These are phyloP conservation scores for Saturnia pavonia DNA, from an alignment of 2,888 invertebrate species.

Conservation along the genomic window DNA sequence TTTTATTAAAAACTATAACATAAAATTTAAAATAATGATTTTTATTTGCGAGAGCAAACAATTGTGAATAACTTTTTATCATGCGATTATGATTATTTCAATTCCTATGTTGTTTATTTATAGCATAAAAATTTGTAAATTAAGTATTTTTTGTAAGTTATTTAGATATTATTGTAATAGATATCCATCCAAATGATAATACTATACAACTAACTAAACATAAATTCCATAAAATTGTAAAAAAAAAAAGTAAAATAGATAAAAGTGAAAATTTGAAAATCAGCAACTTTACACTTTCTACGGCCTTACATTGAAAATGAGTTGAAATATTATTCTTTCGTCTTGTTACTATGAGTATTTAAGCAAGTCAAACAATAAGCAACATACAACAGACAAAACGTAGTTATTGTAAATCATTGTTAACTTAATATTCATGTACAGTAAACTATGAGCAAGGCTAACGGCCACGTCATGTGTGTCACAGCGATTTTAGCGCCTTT, in stretches of 20 bases:
- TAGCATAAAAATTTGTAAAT: too few species aligned
- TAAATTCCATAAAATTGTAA: not conserved
- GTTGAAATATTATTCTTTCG: not conserved
- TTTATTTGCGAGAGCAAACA: not conserved
- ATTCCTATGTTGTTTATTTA: not conserved
- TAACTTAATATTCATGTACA: conserved; percentile 59
- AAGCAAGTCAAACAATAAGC: conserved; percentile 24
- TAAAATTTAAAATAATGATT: not conserved
- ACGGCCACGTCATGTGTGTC: conserved; percentile 45
- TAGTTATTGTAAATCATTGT: conserved; percentile 38
- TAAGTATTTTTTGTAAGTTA: not conserved
- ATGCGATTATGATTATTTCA: not conserved
- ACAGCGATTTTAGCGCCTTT: conserved; percentile 46
- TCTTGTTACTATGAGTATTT: conserved; percentile 19
- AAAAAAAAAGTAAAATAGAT: not conserved
- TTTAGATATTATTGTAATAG: not conserved
- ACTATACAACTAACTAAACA: not conserved
- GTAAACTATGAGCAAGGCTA: conserved; percentile 54
- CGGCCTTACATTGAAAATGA: not conserved
- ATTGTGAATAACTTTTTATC: not conserved
- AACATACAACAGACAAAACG: conserved; percentile 37
- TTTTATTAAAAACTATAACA: not conserved
- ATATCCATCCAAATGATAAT: not conserved
- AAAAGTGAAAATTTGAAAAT: not conserved
- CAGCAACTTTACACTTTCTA: not conserved